These are phyloP conservation scores for Oryzias dopingdopingensis DNA, from an alignment of 2,797 vertebrate species.

Conservation along the genomic window DNA sequence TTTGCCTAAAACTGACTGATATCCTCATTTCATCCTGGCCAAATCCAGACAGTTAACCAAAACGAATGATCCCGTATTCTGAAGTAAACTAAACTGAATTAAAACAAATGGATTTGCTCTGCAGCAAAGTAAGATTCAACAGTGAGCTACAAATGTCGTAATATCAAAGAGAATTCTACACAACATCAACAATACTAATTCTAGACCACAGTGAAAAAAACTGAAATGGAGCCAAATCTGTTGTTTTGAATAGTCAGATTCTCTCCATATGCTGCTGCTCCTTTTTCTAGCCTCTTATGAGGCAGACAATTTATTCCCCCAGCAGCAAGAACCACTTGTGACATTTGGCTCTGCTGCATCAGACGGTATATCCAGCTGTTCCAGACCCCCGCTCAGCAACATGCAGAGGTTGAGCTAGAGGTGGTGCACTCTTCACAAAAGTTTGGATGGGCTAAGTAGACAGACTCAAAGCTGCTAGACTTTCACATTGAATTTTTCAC, in stretches of 20 bases:
- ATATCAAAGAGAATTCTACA: conserved; percentile 21
- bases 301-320: conserved; percentile 73
- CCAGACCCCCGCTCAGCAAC: conserved; percentile 30
- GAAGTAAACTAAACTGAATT: no score
- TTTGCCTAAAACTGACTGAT: no score
- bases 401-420: conserved; percentile 9
- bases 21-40: no score
- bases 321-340: conserved; percentile 70
- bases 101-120: no score
- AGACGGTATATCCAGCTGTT: conserved; percentile 69
- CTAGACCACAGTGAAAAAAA: conserved; percentile 65
- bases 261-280: conserved; percentile 60
- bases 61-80: no score
- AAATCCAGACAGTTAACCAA: no score
- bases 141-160: no score
- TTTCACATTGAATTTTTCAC: conserved; percentile 29
- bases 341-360: conserved; percentile 70
- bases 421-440: conserved; percentile 14
- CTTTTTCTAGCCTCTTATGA: conserved; percentile 64
- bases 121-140: no score
- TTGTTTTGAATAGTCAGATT: conserved; percentile 60
- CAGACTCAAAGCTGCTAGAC: conserved; percentile 40
- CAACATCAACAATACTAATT: conserved; percentile 65
- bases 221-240: conserved; percentile 52
- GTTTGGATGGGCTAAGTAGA: conserved; percentile 42